Evolutionary conservation across 2,888 invertebrate genomes (phyloP).

Genomic region (Odontocerum albicorne): DNA sequence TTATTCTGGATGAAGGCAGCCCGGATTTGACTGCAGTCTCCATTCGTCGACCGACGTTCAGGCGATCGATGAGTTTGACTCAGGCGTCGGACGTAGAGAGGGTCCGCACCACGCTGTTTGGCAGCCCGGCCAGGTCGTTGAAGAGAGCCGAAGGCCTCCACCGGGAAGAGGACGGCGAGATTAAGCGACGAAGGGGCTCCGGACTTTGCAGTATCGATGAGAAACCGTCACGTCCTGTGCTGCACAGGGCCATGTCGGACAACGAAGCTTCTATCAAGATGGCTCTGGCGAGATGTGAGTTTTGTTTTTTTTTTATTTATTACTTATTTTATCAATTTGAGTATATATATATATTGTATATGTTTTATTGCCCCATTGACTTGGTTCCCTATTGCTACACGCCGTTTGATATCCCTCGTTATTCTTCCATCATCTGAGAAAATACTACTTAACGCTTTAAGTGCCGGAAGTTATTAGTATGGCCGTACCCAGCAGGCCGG

Average conservation of each 20-base stretch:
- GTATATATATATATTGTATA: too few relatives aligned
- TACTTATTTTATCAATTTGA: too few relatives aligned
- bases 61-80: background rate
- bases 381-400: background rate
- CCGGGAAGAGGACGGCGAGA: background rate
- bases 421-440: too few relatives aligned
- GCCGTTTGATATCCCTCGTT: background rate
- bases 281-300: constrained; percentile 69
- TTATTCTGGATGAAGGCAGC: background rate
- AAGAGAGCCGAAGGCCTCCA: background rate
- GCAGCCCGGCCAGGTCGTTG: background rate
- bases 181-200: background rate
- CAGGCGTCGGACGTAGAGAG: background rate
- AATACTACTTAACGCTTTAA: too few relatives aligned
- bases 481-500: too few relatives aligned
- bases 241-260: constrained; percentile 72
- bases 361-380: too few relatives aligned
- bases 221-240: constrained; percentile 43
- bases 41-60: constrained; percentile 6
- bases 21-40: background rate
- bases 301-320: constrained; percentile 18
- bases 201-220: too few relatives aligned
- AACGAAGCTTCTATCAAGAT: constrained; percentile 77
- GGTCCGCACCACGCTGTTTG: background rate
- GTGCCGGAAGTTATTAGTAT: too few relatives aligned